These are phyloP conservation scores for Anas acuta DNA, from an alignment of 2,797 vertebrate species.

Conservation along the genomic window DNA sequence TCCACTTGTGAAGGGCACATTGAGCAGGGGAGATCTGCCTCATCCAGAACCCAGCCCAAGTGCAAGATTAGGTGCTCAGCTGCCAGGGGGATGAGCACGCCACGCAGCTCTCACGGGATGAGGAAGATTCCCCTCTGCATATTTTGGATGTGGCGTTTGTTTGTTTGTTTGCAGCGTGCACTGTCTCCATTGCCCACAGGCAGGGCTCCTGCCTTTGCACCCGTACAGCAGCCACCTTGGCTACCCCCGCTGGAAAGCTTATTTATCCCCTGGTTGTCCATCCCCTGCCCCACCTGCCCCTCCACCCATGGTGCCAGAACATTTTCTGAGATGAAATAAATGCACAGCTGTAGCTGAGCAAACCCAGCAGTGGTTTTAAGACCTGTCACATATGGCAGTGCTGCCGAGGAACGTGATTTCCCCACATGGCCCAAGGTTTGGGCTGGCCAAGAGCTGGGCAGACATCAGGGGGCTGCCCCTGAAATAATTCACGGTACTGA, in stretches of 20 bases:
- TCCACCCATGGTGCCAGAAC: not conserved
- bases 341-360: not conserved
- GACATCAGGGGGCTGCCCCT: not conserved
- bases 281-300: not conserved
- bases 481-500: not conserved
- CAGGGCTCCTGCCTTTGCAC: not conserved
- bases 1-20: not conserved
- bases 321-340: not conserved
- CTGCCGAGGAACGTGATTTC: rapidly evolving
- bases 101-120: rapidly evolving
- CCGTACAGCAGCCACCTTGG: not conserved
- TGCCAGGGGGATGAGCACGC: not conserved
- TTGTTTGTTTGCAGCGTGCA: not conserved
- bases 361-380: not conserved
- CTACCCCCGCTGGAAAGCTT: not conserved
- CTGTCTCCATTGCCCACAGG: not conserved
- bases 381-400: not conserved
- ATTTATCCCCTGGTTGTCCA: not conserved
- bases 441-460: not conserved
- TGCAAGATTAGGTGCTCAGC: slow-evolving; percentile 33
- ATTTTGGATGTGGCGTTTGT: not conserved
- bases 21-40: not conserved
- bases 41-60: not conserved
- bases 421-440: not conserved
- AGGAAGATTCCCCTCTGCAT: not conserved